Conservation (phyloP, 2,113 vertebrate genomes). For the Chionomys nivalis region DNA sequence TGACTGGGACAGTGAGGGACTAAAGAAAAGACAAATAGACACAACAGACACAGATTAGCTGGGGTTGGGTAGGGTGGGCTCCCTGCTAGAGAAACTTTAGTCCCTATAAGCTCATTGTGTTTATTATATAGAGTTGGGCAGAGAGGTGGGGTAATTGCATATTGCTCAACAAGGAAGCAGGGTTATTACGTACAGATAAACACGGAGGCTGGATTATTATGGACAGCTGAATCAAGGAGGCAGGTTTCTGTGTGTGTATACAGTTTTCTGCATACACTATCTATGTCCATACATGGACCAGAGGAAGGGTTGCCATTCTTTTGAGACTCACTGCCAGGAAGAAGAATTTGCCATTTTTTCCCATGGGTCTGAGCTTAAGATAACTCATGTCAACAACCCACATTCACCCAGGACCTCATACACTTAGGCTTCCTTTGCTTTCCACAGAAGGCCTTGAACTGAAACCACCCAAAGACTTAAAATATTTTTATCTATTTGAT, state of each 20-base stretch:
- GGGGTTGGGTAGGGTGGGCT: no score
- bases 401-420: neutral
- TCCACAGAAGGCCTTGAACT: slow-evolving; percentile 82
- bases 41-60: neutral
- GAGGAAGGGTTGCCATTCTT: no score
- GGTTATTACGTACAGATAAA: neutral
- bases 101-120: no score
- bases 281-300: neutral
- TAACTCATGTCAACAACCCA: neutral
- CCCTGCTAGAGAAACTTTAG: no score
- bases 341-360: neutral
- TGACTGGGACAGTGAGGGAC: neutral
- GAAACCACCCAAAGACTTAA: slow-evolving; percentile 89
- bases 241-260: no score
- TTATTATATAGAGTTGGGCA: no score
- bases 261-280: neutral
- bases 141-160: no score
- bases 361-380: neutral
- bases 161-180: neutral
- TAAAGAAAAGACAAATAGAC: neutral
- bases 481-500: slow-evolving; percentile 82
- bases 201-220: neutral
- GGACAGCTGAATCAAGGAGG: neutral
- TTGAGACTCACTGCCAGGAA: neutral
- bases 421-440: neutral